A percentile compares a stretch with the other conserved stretches of the same genome.
Evolutionary conservation across 92 coral and sea anemone species (phyloP).

Genomic region (Epizoanthus rinbou): DNA sequence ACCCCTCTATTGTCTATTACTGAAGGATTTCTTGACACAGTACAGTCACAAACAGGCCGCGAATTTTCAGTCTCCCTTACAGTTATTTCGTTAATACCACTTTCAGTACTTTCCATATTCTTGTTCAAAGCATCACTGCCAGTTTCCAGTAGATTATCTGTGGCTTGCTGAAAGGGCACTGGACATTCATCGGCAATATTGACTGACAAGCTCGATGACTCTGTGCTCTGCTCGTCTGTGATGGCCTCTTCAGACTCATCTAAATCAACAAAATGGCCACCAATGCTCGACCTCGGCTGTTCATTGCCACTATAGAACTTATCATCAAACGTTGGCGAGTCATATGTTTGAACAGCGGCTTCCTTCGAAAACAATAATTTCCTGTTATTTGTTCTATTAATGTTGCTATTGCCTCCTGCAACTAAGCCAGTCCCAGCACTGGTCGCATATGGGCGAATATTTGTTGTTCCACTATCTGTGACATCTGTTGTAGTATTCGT

Average conservation of each 20-base stretch:
- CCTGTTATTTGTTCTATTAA: background rate
- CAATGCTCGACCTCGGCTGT: slow-evolving; percentile 40
- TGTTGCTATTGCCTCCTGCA: background rate
- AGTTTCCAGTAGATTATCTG: background rate
- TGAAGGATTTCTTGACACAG: background rate
- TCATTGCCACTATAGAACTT: slow-evolving; percentile 40
- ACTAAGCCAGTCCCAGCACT: no score
- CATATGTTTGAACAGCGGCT: background rate
- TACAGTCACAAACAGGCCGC: slow-evolving; percentile 1
- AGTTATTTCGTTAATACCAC: background rate
- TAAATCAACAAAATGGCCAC: slow-evolving; percentile 37
- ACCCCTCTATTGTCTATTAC: background rate
- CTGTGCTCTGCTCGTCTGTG: slow-evolving; percentile 35
- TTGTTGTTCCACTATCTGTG: slow-evolving; percentile 4
- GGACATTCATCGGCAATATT: slow-evolving; percentile 9
- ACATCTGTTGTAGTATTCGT: slow-evolving; percentile 31
- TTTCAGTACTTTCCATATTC: background rate
- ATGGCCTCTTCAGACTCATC: slow-evolving; percentile 42
- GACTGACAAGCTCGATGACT: slow-evolving; percentile 28
- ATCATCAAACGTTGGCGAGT: slow-evolving; percentile 13
- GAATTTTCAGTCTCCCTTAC: background rate
- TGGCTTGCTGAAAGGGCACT: background rate
- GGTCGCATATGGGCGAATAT: background rate
- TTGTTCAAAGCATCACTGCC: background rate
- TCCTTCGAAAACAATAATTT: background rate